Evolutionary conservation across 2,888 invertebrate species (phyloP).

Genomic region (Tinea pellionella): DNA sequence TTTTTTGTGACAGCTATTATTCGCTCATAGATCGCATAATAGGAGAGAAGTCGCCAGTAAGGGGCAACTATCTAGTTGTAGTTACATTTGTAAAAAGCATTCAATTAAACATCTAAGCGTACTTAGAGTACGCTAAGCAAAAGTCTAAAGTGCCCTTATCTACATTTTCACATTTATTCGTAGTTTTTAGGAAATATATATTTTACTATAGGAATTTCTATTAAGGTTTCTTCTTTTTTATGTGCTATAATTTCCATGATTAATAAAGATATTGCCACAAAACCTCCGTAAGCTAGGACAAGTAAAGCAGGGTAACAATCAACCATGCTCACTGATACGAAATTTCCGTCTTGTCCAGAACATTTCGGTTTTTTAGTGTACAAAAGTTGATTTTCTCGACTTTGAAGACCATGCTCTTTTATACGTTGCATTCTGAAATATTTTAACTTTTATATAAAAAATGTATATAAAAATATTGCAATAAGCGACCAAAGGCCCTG

Average conservation of each 20-base stretch:
- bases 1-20: no score
- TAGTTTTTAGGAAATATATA: background rate
- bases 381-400: slow-evolving; percentile 66
- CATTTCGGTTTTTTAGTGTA: slow-evolving; percentile 76
- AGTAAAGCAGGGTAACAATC: slow-evolving; percentile 67
- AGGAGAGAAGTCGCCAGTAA: no score
- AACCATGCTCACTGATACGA: slow-evolving; percentile 74
- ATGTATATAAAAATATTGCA: background rate
- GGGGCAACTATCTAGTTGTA: no score
- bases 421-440: slow-evolving; percentile 11
- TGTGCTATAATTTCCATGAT: slow-evolving; percentile 33
- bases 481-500: no score
- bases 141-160: no score
- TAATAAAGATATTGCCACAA: slow-evolving; percentile 32
- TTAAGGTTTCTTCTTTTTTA: slow-evolving; percentile 16
- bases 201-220: background rate
- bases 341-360: slow-evolving; percentile 67
- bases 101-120: no score
- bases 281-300: slow-evolving; percentile 41
- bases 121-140: no score
- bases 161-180: no score
- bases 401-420: slow-evolving; percentile 57
- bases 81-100: no score
- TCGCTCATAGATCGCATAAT: no score
- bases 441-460: background rate